Evolutionary conservation across 2,888 invertebrate species (phyloP).

Genomic region (Pyrrhosoma nymphula): DNA sequence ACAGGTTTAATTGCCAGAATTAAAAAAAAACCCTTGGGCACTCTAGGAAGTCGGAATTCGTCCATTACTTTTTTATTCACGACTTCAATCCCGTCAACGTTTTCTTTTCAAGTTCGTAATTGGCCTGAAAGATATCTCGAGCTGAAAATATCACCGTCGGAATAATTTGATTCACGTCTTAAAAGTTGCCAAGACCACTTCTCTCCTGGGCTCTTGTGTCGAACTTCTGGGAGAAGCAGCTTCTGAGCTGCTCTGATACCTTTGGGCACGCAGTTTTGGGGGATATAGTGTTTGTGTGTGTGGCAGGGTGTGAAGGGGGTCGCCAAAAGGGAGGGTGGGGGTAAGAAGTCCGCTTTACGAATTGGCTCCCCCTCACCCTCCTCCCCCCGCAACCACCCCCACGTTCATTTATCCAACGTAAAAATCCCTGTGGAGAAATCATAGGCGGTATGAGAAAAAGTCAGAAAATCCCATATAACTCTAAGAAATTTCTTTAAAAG

Average conservation of each 20-base stretch:
- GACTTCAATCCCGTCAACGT: neutral
- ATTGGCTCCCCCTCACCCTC: neutral
- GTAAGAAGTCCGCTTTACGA: neutral
- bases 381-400: neutral
- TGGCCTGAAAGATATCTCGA: neutral
- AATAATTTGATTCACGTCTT: constrained; percentile 36
- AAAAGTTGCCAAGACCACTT: neutral
- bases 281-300: neutral
- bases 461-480: too few species aligned
- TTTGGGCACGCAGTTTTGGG: neutral
- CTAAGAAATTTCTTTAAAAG: too few species aligned
- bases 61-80: neutral
- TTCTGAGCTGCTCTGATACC: neutral
- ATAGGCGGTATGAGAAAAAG: neutral
- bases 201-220: neutral
- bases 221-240: neutral
- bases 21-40: neutral
- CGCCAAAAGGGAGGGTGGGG: neutral
- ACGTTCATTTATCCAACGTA: neutral
- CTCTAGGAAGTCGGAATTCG: neutral
- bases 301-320: neutral
- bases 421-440: too few species aligned
- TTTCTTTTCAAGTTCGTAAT: neutral
- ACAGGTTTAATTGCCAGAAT: neutral
- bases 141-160: neutral